Percentiles rank a stretch among this genome's conserved stretches.
These are phyloP conservation scores for Drosophila meridionalis DNA, from an alignment of 2,888 invertebrate species.

Conservation along the genomic window DNA sequence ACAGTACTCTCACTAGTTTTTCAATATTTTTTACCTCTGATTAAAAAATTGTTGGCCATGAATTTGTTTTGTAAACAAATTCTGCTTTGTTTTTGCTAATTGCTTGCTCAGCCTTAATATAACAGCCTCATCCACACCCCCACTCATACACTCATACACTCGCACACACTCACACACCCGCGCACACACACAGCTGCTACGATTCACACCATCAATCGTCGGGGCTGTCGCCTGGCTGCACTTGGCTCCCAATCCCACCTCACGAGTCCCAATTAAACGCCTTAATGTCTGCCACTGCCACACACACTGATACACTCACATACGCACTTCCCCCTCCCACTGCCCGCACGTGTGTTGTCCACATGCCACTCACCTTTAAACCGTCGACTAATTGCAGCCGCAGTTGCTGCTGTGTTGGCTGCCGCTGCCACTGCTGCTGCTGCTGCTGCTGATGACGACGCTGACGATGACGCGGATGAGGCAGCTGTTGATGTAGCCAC, in stretches of 20 bases:
- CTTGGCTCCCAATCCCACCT: conserved; percentile 41
- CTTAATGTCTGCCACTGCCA: conserved; percentile 41
- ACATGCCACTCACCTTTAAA: conserved; percentile 68
- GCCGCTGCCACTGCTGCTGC: conserved; percentile 41
- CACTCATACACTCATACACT: conserved; percentile 1
- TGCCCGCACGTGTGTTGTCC: conserved; percentile 12
- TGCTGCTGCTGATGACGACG: conserved; percentile 58
- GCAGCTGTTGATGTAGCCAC: conserved; percentile 71
- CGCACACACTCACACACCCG: neutral
- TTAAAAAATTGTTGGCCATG: no score
- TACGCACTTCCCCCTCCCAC: neutral
- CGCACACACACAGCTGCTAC: conserved; percentile 56
- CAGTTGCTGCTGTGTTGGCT: conserved; percentile 57
- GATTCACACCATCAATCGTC: conserved; percentile 69
- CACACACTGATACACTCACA: conserved; percentile 3
- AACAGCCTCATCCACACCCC: neutral
- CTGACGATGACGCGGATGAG: conserved; percentile 65
- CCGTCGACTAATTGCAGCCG: conserved; percentile 75
- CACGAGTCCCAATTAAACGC: conserved; percentile 46
- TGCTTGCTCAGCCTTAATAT: conserved; percentile 8
- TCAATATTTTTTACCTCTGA: no score
- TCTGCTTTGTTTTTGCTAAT: conserved; percentile 12
- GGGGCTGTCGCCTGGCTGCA: conserved; percentile 61
- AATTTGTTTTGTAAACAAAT: no score
- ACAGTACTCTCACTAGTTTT: no score